Evolutionary conservation across 2,888 invertebrate genomes (phyloP).

Genomic region (Marronus borbonicus): DNA sequence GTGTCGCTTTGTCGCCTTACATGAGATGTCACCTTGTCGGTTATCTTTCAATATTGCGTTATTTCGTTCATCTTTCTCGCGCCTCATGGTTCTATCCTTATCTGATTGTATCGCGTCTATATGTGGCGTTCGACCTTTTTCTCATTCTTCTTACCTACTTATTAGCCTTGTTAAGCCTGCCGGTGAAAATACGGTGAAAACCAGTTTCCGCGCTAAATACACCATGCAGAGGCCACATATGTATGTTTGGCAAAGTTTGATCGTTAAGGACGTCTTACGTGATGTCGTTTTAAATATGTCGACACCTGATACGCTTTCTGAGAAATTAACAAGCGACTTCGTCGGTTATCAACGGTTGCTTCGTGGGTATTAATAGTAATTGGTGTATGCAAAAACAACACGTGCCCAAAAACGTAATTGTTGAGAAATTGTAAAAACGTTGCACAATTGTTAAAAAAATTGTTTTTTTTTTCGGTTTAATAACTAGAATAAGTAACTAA

Average conservation of each 20-base stretch:
- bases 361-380: not conserved
- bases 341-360: not conserved
- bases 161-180: constrained; percentile 13
- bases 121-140: constrained; percentile 3
- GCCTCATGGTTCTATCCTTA: not conserved
- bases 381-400: no score
- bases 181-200: constrained; percentile 40
- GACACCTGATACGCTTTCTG: no score
- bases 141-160: constrained; percentile 34
- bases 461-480: no score
- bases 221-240: not conserved
- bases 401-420: no score
- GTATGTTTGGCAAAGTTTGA: not conserved
- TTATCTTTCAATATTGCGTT: constrained; percentile 21
- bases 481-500: no score
- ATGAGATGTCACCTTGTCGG: constrained; percentile 31
- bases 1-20: constrained; percentile 34
- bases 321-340: no score
- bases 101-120: not conserved
- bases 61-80: constrained; percentile 13
- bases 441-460: no score
- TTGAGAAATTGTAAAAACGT: no score
- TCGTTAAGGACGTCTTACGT: constrained; percentile 8
- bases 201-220: constrained; percentile 10
- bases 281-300: no score